Evolutionary conservation across 1,140 invertebrate genomes (phyloP).

Genomic region (Drosophila funebris): DNA sequence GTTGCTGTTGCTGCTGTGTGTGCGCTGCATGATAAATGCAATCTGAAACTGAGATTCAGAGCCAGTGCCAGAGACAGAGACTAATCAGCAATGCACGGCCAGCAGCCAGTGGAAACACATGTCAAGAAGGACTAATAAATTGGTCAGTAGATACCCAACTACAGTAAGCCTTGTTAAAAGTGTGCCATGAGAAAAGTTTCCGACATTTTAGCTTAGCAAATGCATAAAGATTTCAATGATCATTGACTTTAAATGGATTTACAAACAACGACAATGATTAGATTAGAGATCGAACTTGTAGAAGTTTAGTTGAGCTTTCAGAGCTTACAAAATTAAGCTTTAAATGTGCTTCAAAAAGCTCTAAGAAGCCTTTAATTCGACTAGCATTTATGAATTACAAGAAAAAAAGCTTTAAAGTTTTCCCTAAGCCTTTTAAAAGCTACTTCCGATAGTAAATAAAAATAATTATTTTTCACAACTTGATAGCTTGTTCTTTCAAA

Average conservation of each 20-base stretch:
- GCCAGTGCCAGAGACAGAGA: neutral
- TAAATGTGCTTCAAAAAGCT: too few relatives aligned
- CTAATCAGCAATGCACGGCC: slow-evolving; percentile 42
- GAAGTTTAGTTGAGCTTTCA: too few relatives aligned
- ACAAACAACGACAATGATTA: too few relatives aligned
- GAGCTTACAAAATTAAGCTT: too few relatives aligned
- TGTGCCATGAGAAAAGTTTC: slow-evolving; percentile 13
- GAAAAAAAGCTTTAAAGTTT: too few relatives aligned
- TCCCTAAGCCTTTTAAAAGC: too few relatives aligned
- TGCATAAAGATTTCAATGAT: neutral
- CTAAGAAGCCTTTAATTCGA: too few relatives aligned
- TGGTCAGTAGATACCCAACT: slow-evolving; percentile 7
- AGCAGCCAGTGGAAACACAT: slow-evolving; percentile 34
- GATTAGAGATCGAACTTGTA: neutral
- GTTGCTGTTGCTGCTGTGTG: slow-evolving; percentile 16
- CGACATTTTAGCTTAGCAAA: neutral
- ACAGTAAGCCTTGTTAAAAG: neutral
- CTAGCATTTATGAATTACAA: too few relatives aligned
- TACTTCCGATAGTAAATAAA: too few relatives aligned
- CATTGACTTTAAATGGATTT: neutral
- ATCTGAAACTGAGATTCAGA: slow-evolving; percentile 13
- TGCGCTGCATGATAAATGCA: slow-evolving; percentile 52
- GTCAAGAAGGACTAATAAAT: slow-evolving; percentile 34
- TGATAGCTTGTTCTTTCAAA: neutral
- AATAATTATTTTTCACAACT: too few relatives aligned